Evolutionary conservation across 1,140 invertebrate species (phyloP).

Genomic region (Drosophila takahashii): DNA sequence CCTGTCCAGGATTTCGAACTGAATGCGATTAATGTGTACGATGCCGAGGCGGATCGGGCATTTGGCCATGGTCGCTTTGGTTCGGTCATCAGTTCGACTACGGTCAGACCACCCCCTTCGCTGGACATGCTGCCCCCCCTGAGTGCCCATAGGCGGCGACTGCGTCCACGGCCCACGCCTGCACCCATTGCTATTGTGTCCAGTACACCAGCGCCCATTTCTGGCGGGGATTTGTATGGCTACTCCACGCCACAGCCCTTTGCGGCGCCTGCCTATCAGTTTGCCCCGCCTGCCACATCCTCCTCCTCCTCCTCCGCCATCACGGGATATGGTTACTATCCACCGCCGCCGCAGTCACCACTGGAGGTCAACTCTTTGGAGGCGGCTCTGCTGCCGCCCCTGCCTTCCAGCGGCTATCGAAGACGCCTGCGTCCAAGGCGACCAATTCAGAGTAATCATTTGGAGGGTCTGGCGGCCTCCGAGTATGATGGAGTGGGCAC

Average conservation of each 20-base stretch:
- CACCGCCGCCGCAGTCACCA: slow-evolving; percentile 53
- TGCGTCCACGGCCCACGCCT: slow-evolving; percentile 67
- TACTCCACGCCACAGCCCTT: slow-evolving; percentile 71
- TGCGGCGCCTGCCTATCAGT: slow-evolving; percentile 61
- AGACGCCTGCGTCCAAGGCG: slow-evolving; percentile 54
- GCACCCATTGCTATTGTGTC: slow-evolving; percentile 31
- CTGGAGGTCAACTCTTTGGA: slow-evolving; percentile 71
- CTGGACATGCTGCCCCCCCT: slow-evolving; percentile 73
- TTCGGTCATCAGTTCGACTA: slow-evolving; percentile 77
- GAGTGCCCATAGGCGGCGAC: slow-evolving; percentile 38
- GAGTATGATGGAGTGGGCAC: slow-evolving; percentile 90
- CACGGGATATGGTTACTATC: slow-evolving; percentile 51
- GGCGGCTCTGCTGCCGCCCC: slow-evolving; percentile 63
- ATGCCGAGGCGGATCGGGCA: slow-evolving; percentile 69
- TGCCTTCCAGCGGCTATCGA: slow-evolving; percentile 54
- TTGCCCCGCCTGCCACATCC: slow-evolving; percentile 41
- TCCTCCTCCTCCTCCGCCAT: background rate
- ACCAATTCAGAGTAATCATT: slow-evolving; percentile 57
- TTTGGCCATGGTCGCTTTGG: slow-evolving; percentile 60
- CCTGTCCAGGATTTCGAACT: slow-evolving; percentile 42
- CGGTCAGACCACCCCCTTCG: slow-evolving; percentile 68
- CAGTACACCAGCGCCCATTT: slow-evolving; percentile 64
- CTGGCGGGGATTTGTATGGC: slow-evolving; percentile 34
- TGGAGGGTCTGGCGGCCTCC: slow-evolving; percentile 84
- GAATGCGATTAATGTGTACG: slow-evolving; percentile 76